Conservation (phyloP, 2,113 vertebrate species). For the Scytalopus superciliaris region DNA sequence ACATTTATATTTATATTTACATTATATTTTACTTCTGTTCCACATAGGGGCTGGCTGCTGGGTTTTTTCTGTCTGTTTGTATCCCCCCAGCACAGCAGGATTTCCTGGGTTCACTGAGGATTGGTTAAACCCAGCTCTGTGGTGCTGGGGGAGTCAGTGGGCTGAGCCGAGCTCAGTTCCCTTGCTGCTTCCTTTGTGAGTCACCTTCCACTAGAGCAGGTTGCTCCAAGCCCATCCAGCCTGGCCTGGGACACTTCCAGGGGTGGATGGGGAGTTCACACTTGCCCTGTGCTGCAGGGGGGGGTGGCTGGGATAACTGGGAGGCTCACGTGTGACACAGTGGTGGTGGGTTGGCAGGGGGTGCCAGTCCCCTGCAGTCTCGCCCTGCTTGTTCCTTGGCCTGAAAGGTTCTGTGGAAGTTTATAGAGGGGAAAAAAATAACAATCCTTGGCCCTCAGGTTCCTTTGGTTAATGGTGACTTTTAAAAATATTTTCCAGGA, state of each 20-base stretch:
- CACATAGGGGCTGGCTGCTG: neutral
- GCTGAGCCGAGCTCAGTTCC: neutral
- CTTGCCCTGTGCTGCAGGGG: fast-evolving
- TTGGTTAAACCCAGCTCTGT: neutral
- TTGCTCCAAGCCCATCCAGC: neutral
- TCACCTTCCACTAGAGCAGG: fast-evolving
- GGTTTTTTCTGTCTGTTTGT: too few species aligned
- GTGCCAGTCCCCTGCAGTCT: fast-evolving
- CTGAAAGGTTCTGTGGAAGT: neutral
- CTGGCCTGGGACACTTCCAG: neutral
- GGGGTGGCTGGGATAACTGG: neutral
- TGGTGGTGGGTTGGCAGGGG: neutral
- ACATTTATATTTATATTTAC: neutral
- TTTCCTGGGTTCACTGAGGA: neutral
- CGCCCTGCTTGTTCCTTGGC: fast-evolving
- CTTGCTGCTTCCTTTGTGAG: neutral
- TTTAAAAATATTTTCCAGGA: conserved; percentile 3
- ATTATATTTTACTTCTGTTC: neutral
- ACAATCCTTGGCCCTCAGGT: neutral
- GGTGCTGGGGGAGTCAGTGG: neutral
- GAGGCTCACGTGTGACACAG: fast-evolving
- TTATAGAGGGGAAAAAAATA: neutral
- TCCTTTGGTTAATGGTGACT: neutral
- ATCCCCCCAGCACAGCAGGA: neutral
- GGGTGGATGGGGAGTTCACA: fast-evolving